Percentiles rank a stretch among this genome's conserved stretches.
Evolutionary conservation across 2,797 vertebrate species (phyloP).

Genomic region (Ficedula albicollis): DNA sequence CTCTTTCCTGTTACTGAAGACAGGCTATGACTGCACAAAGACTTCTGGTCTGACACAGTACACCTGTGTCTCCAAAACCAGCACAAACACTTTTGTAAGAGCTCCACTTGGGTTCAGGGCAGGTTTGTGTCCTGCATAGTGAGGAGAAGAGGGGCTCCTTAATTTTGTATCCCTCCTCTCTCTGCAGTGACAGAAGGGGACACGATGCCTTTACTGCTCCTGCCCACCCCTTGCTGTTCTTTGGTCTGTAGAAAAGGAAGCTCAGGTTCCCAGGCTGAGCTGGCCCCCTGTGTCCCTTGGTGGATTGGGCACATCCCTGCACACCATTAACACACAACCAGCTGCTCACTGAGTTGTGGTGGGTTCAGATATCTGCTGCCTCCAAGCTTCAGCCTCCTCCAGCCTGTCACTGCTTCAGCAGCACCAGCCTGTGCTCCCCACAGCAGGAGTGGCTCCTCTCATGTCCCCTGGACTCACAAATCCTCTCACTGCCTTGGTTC

Average conservation of each 20-base stretch:
- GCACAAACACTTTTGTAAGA: not conserved
- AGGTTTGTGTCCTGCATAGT: not conserved
- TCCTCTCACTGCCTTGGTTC: not conserved
- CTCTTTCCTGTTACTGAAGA: not conserved
- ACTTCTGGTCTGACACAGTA: not conserved
- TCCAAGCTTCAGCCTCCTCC: not conserved
- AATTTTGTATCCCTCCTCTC: not conserved
- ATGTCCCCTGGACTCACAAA: no score
- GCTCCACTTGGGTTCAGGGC: no score
- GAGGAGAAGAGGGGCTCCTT: not conserved
- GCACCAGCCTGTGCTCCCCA: not conserved
- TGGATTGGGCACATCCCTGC: not conserved
- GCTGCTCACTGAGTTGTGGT: not conserved
- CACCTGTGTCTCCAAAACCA: not conserved
- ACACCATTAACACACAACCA: not conserved
- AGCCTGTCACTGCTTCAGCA: not conserved
- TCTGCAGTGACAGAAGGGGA: not conserved
- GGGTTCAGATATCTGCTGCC: not conserved
- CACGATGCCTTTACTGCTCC: not conserved
- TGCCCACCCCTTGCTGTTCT: not conserved
- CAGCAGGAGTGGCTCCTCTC: not conserved
- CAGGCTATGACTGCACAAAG: not conserved
- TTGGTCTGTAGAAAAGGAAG: not conserved
- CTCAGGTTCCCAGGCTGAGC: not conserved
- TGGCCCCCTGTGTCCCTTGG: not conserved